A percentile compares a stretch with the other conserved stretches of the same genome.
These are phyloP conservation scores for Pseudococcus jackbeardsleyi DNA, from an alignment of 2,888 invertebrate genomes.

Conservation along the genomic window DNA sequence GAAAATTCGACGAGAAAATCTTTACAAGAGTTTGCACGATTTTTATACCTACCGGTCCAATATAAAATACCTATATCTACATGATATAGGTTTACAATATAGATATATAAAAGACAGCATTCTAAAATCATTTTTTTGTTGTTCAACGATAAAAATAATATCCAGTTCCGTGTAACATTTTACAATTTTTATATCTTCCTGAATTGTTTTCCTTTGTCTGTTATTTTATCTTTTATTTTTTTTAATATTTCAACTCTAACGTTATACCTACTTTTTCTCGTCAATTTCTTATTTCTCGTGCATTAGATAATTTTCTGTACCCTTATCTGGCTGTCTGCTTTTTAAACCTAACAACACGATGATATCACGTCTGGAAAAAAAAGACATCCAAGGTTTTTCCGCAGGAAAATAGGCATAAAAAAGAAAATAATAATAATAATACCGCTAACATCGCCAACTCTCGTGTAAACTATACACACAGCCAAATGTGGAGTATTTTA, in stretches of 20 bases:
- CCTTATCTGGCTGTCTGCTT: constrained; percentile 4
- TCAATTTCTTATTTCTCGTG: constrained; percentile 36
- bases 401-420: constrained; percentile 32
- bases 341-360: background rate
- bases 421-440: background rate
- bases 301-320: constrained; percentile 29
- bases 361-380: background rate
- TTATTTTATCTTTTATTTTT: constrained; percentile 41
- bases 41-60: background rate
- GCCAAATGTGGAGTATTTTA: background rate
- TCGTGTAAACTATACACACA: background rate
- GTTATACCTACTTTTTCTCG: constrained; percentile 12
- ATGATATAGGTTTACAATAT: background rate
- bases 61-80: background rate
- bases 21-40: background rate
- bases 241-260: constrained; percentile 24
- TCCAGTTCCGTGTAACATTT: constrained; percentile 37
- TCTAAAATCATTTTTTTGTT: background rate
- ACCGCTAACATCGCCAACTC: background rate
- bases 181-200: constrained; percentile 35
- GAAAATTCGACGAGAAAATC: too few relatives aligned
- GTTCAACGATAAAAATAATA: constrained; percentile 22
- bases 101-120: background rate
- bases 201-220: constrained; percentile 42
- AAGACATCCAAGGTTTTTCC: background rate